Base-by-base conservation (phyloP, 1,140 invertebrate genomes). In the Lucilia cuprina region DNA sequence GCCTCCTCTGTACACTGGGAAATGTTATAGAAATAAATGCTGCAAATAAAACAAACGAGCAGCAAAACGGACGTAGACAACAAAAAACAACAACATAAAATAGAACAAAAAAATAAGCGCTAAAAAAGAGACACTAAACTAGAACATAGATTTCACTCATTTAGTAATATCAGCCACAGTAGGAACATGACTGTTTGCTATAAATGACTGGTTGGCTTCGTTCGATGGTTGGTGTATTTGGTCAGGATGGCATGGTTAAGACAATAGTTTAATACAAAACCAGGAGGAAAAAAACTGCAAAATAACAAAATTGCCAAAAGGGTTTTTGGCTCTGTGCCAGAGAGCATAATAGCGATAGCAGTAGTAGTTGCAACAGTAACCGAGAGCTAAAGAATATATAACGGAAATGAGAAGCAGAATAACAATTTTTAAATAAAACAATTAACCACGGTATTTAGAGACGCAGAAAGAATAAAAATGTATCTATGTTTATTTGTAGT, bases 361-460 rank as follows among this genome's bases (percentile, higher is more conserved):
- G 14, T 41, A n/a, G 55, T 5, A 60, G 1, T 10, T 8, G 41
- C 10, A 41, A 10, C 10, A 41, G 7, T 5, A 41, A 41, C 41
- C 41, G 0, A 41, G 41, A 41, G 41, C 0, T 8, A 41, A 8
- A 41, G 41, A 41, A 41, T 8, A 41, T 41, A 41, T 13, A 55
- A 55, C 17, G 65, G 65, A 70, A 70, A 70, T 70, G 65, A 70
- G 65, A 70, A 70, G 65, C 65, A 70, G 65, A 4, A 21, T 70
- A 19, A 70, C 65, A 70, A 70, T 70, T 21, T n/a, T 70, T 19
- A 70, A 70, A 70, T 70, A 70, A 70, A 70, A 70, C 65, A 70
- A 70, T 70, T 70, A 70, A 70, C 65, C 65, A 70, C 65, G 65
- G 65, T 21, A 70, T 70, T 70, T 70, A 70, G 65, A 70, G 65